These are phyloP conservation scores for Oryzias melastigma DNA, from an alignment of 2,113 vertebrate species.

Conservation along the genomic window DNA sequence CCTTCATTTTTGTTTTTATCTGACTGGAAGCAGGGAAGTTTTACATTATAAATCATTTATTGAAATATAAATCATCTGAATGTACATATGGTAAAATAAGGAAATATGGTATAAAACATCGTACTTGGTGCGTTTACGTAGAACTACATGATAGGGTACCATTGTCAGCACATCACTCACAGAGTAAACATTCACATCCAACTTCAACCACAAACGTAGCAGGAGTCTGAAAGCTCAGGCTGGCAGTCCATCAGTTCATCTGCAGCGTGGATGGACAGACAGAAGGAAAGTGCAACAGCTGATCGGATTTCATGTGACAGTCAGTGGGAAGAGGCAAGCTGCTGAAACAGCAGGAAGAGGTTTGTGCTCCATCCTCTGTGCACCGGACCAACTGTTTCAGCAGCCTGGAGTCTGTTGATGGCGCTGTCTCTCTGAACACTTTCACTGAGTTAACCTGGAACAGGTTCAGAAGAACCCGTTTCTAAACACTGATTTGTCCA, in stretches of 20 bases:
- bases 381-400: constrained; percentile 77
- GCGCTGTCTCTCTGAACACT: neutral
- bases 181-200: constrained; percentile 79
- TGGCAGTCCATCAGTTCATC: neutral
- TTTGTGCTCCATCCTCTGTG: constrained; percentile 88
- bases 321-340: constrained; percentile 84
- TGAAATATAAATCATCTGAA: constrained; percentile 85
- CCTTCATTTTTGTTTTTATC: neutral
- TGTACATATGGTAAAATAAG: constrained; percentile 76
- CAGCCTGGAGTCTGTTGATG: too few species aligned
- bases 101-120: constrained; percentile 66
- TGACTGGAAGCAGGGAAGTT: neutral
- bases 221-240: constrained; percentile 2
- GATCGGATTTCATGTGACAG: constrained; percentile 91
- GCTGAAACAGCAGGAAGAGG: constrained; percentile 82
- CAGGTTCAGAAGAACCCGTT: too few species aligned
- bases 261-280: neutral
- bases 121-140: constrained; percentile 70
- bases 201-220: constrained; percentile 16
- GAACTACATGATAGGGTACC: constrained; percentile 73
- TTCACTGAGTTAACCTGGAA: too few species aligned
- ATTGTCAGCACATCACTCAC: constrained; percentile 73
- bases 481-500: neutral
- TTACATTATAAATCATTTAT: constrained; percentile 81
- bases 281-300: constrained; percentile 90